Percentiles rank a stretch among this genome's conserved stretches.
These are phyloP conservation scores for Loripinus fragilis DNA, from an alignment of 2,888 invertebrate species.

Conservation along the genomic window DNA sequence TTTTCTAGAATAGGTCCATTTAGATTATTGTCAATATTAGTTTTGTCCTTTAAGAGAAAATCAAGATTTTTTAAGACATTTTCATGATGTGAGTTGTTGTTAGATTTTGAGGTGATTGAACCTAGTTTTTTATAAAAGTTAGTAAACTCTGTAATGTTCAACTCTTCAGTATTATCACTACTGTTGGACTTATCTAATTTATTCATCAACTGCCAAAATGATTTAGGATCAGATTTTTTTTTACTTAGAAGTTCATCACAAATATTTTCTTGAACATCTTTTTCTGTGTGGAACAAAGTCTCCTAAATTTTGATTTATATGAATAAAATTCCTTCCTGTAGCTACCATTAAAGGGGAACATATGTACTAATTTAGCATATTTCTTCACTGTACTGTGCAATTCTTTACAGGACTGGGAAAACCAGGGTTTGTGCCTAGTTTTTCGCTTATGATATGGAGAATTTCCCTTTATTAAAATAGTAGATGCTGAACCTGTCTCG, in stretches of 20 bases:
- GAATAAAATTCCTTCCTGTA: background rate
- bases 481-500: background rate
- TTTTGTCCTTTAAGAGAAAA: background rate
- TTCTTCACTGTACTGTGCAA: background rate
- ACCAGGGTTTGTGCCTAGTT: background rate
- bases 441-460: background rate
- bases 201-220: background rate
- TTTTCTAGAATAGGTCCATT: too few species aligned
- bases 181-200: background rate
- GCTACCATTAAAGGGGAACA: background rate
- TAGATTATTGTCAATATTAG: background rate
- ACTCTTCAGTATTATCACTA: background rate
- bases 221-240: background rate
- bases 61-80: background rate
- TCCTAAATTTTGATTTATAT: background rate
- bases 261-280: background rate
- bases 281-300: background rate
- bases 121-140: background rate
- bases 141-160: background rate
- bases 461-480: background rate
- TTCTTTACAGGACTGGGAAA: background rate
- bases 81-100: background rate
- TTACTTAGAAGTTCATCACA: background rate
- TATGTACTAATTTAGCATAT: background rate
- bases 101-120: background rate